Conservation (phyloP, 1,140 invertebrate species). For the Drosophila bocki region DNA sequence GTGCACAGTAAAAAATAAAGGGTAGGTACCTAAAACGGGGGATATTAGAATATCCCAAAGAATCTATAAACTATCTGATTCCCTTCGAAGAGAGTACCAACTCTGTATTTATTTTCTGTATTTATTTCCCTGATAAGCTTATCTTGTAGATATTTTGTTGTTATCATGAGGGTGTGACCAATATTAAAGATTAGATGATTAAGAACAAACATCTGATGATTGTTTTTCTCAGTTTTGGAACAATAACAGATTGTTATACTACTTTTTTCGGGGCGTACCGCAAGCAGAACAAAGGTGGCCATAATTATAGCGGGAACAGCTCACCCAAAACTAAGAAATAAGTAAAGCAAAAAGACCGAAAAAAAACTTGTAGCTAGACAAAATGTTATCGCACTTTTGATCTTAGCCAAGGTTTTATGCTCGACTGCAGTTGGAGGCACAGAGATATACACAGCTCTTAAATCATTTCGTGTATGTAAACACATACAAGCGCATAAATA, state of each 20-base stretch:
- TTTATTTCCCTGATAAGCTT: conserved; percentile 9
- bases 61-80: not conserved
- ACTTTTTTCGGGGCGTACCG: not conserved
- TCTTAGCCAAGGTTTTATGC: conserved; percentile 51
- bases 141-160: not conserved
- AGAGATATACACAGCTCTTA: not conserved
- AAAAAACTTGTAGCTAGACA: conserved; percentile 8
- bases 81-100: not conserved
- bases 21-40: too few relatives aligned
- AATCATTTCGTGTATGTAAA: conserved; percentile 5
- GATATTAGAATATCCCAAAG: too few relatives aligned
- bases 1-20: not conserved
- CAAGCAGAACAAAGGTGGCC: conserved; percentile 12
- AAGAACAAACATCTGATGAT: conserved; percentile 18
- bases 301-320: conserved; percentile 1
- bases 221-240: conserved; percentile 6
- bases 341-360: not conserved
- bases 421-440: conserved; percentile 20
- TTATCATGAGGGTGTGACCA: conserved; percentile 9
- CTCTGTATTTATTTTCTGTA: too few relatives aligned
- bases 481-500: conserved; percentile 5
- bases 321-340: not conserved
- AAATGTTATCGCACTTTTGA: conserved; percentile 49
- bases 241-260: not conserved
- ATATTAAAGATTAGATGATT: conserved; percentile 18